Evolutionary conservation across 2,797 vertebrate genomes (phyloP).

Genomic region (Platalea minor): DNA sequence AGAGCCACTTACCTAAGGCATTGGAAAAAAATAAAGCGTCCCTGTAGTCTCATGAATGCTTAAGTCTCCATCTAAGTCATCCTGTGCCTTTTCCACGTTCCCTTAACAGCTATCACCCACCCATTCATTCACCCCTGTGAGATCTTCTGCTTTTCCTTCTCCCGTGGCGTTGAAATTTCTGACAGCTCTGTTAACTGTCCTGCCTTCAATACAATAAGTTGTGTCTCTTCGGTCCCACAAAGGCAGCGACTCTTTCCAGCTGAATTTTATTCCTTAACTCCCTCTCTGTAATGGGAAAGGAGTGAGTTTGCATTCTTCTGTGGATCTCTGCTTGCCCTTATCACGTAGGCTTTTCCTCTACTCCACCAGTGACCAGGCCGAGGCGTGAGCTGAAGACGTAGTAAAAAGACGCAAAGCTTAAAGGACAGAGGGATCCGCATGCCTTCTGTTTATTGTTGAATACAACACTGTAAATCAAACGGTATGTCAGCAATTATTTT

Average conservation of each 20-base stretch:
- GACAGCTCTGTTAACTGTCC: neutral
- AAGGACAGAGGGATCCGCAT: neutral
- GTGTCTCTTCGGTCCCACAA: neutral
- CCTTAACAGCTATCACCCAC: neutral
- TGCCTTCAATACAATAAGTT: neutral
- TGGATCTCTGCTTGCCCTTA: neutral
- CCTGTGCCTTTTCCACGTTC: neutral
- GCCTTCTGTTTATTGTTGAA: neutral
- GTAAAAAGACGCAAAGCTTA: neutral
- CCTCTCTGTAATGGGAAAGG: neutral
- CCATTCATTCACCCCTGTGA: neutral
- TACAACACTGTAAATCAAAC: neutral
- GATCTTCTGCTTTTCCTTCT: neutral
- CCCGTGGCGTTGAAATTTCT: neutral
- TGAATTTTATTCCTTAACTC: neutral
- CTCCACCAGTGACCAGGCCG: neutral
- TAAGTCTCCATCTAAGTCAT: neutral
- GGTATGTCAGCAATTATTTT: constrained; percentile 3
- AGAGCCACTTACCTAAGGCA: neutral
- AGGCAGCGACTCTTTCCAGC: neutral
- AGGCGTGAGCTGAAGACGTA: neutral
- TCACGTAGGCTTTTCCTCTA: fast-evolving
- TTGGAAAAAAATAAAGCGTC: neutral
- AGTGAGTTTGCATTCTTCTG: neutral
- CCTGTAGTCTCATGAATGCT: neutral